Conservation (phyloP, 2,888 invertebrate genomes). For the Limnephilus auricula region DNA sequence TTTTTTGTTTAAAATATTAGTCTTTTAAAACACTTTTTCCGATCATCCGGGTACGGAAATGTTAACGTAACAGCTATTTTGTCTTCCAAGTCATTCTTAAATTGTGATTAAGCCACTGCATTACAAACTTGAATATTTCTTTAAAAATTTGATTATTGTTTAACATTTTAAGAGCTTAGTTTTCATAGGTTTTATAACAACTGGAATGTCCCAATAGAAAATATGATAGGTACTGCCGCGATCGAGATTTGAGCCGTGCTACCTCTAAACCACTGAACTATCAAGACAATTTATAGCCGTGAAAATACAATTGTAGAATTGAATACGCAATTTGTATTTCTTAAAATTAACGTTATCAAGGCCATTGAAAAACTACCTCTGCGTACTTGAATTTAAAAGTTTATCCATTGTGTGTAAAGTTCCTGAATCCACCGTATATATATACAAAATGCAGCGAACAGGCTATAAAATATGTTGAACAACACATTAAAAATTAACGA, state of each 20-base stretch:
- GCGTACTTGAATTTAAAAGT: background rate
- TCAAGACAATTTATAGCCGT: background rate
- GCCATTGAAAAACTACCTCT: background rate
- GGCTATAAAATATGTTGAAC: background rate
- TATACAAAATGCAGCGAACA: background rate
- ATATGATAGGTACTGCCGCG: background rate
- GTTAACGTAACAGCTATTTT: too few relatives aligned
- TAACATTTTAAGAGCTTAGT: background rate
- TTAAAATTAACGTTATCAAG: background rate
- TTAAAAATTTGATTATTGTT: background rate
- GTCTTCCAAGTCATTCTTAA: too few relatives aligned
- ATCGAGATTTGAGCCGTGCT: too few relatives aligned
- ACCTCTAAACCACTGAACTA: background rate
- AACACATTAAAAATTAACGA: constrained; percentile 18
- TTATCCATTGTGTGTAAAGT: background rate
- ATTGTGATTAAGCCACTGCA: too few relatives aligned
- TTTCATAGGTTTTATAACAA: background rate
- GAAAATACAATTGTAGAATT: too few relatives aligned
- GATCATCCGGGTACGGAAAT: too few relatives aligned
- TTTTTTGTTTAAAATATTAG: too few relatives aligned
- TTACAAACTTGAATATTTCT: background rate
- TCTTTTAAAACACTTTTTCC: too few relatives aligned
- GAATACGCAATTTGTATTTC: too few relatives aligned
- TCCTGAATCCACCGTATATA: background rate
- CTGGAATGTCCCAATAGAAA: background rate